Conservation (phyloP, 2,888 invertebrate genomes). For the Microctonus hyperodae region DNA sequence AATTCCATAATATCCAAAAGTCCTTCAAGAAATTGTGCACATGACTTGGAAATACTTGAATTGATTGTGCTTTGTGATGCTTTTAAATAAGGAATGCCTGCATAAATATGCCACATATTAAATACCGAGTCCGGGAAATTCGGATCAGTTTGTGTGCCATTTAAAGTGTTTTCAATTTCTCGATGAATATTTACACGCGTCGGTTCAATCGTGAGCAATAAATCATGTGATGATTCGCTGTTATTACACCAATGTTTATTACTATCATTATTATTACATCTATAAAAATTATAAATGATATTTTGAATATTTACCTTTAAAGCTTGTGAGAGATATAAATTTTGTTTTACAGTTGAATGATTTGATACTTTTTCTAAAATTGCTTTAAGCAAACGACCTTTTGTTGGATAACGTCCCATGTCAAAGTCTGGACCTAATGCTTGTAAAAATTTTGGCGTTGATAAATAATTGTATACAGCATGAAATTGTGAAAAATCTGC, state of each 20-base stretch:
- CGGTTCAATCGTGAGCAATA: constrained; percentile 1
- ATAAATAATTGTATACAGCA: constrained; percentile 2
- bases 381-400: constrained; percentile 26
- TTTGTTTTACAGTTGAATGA: neutral
- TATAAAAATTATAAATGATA: constrained; percentile 18
- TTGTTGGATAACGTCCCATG: constrained; percentile 27
- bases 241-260: too few species aligned
- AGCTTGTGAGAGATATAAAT: constrained; percentile 3
- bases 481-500: neutral
- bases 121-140: constrained; percentile 18
- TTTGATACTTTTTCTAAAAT: constrained; percentile 24
- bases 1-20: constrained; percentile 8
- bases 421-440: constrained; percentile 31
- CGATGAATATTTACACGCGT: constrained; percentile 20
- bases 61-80: constrained; percentile 1
- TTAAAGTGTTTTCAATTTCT: constrained; percentile 14
- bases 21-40: constrained; percentile 16
- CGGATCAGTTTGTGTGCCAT: constrained; percentile 14
- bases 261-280: too few species aligned
- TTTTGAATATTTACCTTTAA: constrained; percentile 8
- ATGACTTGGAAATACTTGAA: constrained; percentile 7
- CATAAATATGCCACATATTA: constrained; percentile 20
- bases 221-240: constrained; percentile 25
- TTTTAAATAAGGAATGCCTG: constrained; percentile 5
- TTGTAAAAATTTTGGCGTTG: neutral